These are phyloP conservation scores for Panurus biarmicus DNA, from an alignment of 2,113 vertebrate species.

Conservation along the genomic window DNA sequence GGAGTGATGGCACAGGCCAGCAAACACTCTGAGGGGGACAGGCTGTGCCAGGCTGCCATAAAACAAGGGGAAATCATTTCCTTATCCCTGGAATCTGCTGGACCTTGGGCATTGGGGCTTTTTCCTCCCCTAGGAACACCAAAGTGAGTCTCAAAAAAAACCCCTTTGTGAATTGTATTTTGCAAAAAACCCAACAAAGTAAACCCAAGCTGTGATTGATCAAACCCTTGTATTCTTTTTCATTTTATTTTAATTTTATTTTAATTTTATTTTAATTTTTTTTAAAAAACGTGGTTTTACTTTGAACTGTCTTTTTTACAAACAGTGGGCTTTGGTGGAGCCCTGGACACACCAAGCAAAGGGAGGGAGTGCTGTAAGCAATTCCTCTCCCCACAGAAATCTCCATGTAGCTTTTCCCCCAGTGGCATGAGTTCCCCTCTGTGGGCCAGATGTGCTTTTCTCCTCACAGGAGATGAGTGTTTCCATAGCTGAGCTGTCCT, in stretches of 20 bases:
- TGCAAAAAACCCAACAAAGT: not conserved
- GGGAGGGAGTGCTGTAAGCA: not conserved
- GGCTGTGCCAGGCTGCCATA: not conserved
- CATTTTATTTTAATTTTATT: not conserved
- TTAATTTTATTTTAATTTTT: not conserved
- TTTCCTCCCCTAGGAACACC: not conserved
- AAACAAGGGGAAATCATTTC: not conserved
- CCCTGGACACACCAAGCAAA: not conserved
- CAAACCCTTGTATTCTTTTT: not conserved
- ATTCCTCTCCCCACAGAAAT: not conserved
- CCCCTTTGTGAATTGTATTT: not conserved
- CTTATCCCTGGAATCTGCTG: not conserved
- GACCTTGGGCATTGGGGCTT: not conserved
- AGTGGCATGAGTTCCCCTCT: not conserved
- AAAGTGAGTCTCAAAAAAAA: not conserved
- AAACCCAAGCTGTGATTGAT: not conserved
- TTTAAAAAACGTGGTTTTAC: not conserved
- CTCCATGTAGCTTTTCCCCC: not conserved
- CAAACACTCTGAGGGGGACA: not conserved
- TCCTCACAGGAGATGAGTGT: not conserved
- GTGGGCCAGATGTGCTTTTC: constrained; percentile 3
- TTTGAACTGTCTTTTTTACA: not conserved
- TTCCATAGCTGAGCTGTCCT: not conserved
- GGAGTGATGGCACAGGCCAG: not conserved
- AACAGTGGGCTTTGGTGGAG: not conserved